phyloP scores from a whole-genome alignment of 2,888 invertebrate genomes.

The Sphecodes monilicornis region DNA sequence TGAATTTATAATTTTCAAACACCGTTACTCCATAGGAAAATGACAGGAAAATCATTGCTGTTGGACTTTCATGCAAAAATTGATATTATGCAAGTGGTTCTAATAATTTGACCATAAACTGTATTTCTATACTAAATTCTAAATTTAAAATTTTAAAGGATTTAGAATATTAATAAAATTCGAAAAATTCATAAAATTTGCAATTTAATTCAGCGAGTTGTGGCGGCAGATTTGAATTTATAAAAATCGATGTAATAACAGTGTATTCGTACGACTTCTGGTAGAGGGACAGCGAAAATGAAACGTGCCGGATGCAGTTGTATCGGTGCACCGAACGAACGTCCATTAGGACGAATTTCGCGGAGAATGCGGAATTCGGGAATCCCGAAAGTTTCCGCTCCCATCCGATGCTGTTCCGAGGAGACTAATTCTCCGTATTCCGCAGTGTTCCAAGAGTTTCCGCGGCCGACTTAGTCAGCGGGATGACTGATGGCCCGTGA shows the following conservation, averaged over 20 bases:
- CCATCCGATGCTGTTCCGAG: neutral
- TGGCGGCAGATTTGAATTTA: neutral
- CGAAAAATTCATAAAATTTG: too few species aligned
- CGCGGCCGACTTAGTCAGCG: neutral
- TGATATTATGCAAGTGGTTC: too few species aligned
- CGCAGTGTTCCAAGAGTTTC: slow-evolving; percentile 35
- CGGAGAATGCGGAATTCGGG: slow-evolving; percentile 8
- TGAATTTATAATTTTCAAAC: too few species aligned
- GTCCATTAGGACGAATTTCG: neutral
- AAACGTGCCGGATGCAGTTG: neutral
- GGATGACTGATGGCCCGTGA: slow-evolving; percentile 46
- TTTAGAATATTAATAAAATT: too few species aligned
- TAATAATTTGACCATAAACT: too few species aligned
- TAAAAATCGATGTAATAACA: neutral
- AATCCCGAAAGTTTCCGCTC: slow-evolving; percentile 1
- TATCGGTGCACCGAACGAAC: neutral
- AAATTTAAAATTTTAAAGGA: too few species aligned
- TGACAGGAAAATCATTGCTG: too few species aligned
- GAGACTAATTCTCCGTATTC: slow-evolving; percentile 34
- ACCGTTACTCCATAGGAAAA: too few species aligned
- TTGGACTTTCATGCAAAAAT: too few species aligned
- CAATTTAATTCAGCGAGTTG: neutral
- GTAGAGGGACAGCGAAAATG: neutral
- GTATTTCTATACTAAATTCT: too few species aligned
- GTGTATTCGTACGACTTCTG: neutral